Evolutionary conservation across 2,888 invertebrate genomes (phyloP).

Genomic region (Agrotis clavis): DNA sequence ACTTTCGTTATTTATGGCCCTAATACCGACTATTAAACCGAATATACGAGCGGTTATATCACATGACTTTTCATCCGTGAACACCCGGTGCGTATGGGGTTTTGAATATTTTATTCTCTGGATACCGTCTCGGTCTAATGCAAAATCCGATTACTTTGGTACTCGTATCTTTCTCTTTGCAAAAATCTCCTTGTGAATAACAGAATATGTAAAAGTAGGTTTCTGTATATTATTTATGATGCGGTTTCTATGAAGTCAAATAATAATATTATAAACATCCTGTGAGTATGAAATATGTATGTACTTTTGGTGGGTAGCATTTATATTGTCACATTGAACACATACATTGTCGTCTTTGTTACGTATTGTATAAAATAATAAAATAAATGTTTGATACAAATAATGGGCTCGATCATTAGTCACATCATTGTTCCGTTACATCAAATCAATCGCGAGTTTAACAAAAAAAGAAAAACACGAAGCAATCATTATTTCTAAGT

Average conservation of each 20-base stretch:
- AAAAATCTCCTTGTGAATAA: slow-evolving; percentile 42
- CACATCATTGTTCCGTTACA: neutral
- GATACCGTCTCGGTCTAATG: slow-evolving; percentile 46
- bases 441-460: slow-evolving; percentile 8
- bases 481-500: neutral
- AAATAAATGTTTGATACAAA: slow-evolving; percentile 13
- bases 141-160: slow-evolving; percentile 44
- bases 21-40: slow-evolving; percentile 65
- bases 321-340: slow-evolving; percentile 4
- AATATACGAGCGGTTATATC: slow-evolving; percentile 62
- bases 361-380: neutral
- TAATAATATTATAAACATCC: slow-evolving; percentile 10
- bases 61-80: slow-evolving; percentile 54
- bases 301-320: neutral
- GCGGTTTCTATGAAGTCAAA: slow-evolving; percentile 21
- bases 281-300: neutral
- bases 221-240: slow-evolving; percentile 29
- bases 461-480: neutral
- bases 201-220: slow-evolving; percentile 29
- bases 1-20: slow-evolving; percentile 69
- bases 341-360: neutral
- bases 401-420: slow-evolving; percentile 24
- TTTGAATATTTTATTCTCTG: slow-evolving; percentile 60
- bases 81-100: slow-evolving; percentile 52
- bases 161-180: slow-evolving; percentile 35